Percentiles rank a stretch among this genome's conserved stretches.
Evolutionary conservation across 2,113 vertebrate genomes (phyloP).

Genomic region (Laticauda laticaudata): DNA sequence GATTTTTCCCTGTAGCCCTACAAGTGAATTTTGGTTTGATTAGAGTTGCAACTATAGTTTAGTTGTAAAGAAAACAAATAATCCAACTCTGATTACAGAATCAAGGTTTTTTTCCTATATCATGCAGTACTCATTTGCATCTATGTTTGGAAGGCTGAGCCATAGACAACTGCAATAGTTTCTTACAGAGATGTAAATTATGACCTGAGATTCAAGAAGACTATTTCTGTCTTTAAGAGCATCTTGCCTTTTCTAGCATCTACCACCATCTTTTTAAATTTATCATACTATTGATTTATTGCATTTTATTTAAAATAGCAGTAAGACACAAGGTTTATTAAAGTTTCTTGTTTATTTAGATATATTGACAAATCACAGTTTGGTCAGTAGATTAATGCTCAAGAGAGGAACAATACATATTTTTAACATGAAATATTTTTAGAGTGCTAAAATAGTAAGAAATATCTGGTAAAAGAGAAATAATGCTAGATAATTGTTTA

Average conservation of each 20-base stretch:
- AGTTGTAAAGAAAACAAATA: neutral
- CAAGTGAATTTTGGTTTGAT: neutral
- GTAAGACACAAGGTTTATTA: slow-evolving; percentile 57
- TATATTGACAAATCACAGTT: slow-evolving; percentile 45
- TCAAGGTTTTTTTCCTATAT: neutral
- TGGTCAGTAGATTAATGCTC: slow-evolving; percentile 56
- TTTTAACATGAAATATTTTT: slow-evolving; percentile 64
- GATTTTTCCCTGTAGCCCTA: neutral
- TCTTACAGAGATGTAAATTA: slow-evolving; percentile 55
- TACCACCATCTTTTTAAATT: slow-evolving; percentile 50
- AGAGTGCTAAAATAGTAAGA: slow-evolving; percentile 62
- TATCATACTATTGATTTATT: slow-evolving; percentile 52
- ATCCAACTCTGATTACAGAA: neutral
- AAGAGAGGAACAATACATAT: slow-evolving; percentile 46
- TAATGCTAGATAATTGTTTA: slow-evolving; percentile 74
- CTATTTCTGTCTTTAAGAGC: slow-evolving; percentile 53
- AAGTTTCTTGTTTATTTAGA: slow-evolving; percentile 37
- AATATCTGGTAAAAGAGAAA: slow-evolving; percentile 72
- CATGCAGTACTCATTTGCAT: neutral
- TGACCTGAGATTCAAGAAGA: slow-evolving; percentile 44
- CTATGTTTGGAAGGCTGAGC: neutral
- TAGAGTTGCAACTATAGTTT: neutral
- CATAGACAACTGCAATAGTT: slow-evolving; percentile 20
- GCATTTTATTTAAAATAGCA: slow-evolving; percentile 55
- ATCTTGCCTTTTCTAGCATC: slow-evolving; percentile 54